Evolutionary conservation across 2,888 invertebrate genomes (phyloP), one percentile per base, ranked within the genome.

Genomic region (Hemithea aestivaria): DNA sequence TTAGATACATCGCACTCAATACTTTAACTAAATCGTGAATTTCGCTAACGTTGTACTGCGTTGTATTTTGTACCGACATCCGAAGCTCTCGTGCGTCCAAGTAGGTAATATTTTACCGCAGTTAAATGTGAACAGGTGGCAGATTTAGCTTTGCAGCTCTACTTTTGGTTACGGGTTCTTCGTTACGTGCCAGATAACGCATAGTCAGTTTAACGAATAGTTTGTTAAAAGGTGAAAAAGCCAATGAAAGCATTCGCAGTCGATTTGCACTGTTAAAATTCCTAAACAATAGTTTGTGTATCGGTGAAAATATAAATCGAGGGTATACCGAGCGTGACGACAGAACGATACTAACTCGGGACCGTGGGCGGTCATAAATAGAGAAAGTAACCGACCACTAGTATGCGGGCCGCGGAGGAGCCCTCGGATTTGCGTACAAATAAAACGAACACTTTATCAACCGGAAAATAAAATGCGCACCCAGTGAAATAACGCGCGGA

Each of bases 401-500:
- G 64, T 62, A 60, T 57, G 66, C 62, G 67, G 63, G 54, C 61
- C 65, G 62, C 66, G 60, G 58, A 65, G 63, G 64, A 51, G 61
- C 64, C 66, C 67, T 70, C 65, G 67, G 71, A 83, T 83, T 80
- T 80, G 80, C 77, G 73, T 77, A 73, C 72, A 73, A 78, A 82
- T 81, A 80, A 80, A 80, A 73, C 61, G 65, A 59, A 53, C 64
- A 70, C 64, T 81, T 76, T 77, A 72, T 76, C 73, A 73, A 67
- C 67, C 70, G 66, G 72, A 73, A 69, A 70, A 73, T 67, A 68
- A 69, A 72, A 66, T 57, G 59, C 51, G 53, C 54, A 59, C 58
- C 58, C 54, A 57, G 53, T 57, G 54, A 56, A 53, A 53, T 49
- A 53, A 50, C 54, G 55, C 50, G 48, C 45, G 47, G 45, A 52